phyloP scores from a whole-genome alignment of 2,797 vertebrate genomes.

The Anguilla megastoma region DNA sequence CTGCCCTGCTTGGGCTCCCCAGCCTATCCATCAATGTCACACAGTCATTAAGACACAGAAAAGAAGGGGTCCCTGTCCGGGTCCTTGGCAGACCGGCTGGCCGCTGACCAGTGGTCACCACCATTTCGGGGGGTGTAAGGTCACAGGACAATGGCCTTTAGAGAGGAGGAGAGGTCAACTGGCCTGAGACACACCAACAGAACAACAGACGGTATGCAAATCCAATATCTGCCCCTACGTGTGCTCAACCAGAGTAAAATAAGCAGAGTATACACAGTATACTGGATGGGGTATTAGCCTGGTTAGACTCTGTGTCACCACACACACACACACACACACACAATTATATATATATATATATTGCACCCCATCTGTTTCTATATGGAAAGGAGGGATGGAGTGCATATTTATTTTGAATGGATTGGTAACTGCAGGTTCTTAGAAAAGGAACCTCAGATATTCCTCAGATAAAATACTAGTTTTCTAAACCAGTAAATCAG shows the following conservation, averaged over 20 bases:
- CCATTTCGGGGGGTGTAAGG: conserved; percentile 62
- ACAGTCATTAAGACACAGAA: conserved; percentile 50
- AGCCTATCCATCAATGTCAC: conserved; percentile 69
- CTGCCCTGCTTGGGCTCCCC: conserved; percentile 47
- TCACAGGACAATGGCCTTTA: conserved; percentile 55
- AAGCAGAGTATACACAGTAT: not conserved
- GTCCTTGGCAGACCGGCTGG: conserved; percentile 50
- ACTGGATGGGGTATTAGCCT: not conserved
- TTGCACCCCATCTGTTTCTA: too few species aligned
- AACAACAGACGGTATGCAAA: conserved; percentile 20
- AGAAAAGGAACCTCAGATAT: not conserved
- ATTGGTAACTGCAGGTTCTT: not conserved
- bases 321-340: too few species aligned
- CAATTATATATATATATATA: not conserved
- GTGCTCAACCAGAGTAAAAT: not conserved
- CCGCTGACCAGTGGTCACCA: conserved; percentile 68
- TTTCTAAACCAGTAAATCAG: not conserved
- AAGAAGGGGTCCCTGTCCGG: conserved; percentile 44
- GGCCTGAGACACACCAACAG: conserved; percentile 51
- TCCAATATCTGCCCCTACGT: not conserved
- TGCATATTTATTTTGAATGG: not conserved
- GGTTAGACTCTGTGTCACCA: not conserved
- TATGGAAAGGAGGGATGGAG: not conserved
- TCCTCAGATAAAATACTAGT: not conserved
- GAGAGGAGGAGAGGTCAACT: conserved; percentile 53